These are phyloP conservation scores for Prosapia bicincta DNA, from an alignment of 2,888 invertebrate species.

Conservation along the genomic window DNA sequence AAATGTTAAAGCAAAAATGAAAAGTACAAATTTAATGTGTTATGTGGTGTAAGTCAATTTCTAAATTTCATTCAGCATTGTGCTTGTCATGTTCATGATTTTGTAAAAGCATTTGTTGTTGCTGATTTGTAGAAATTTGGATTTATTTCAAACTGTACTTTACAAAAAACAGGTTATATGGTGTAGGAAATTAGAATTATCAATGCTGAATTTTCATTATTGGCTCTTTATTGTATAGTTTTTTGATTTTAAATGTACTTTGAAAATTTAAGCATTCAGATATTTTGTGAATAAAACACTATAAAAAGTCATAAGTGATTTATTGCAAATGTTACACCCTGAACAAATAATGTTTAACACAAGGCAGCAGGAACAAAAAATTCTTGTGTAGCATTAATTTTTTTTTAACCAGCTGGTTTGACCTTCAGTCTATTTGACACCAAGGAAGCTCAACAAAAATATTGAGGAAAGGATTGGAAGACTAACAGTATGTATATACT, in stretches of 20 bases:
- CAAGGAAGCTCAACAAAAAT: no score
- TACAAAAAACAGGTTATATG: neutral
- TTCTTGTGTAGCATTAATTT: no score
- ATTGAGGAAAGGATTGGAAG: no score
- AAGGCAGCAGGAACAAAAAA: no score
- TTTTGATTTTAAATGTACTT: neutral
- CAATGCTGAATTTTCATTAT: neutral
- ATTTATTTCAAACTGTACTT: neutral
- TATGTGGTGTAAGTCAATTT: neutral
- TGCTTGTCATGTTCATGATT: neutral
- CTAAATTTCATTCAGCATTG: neutral
- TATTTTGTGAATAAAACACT: conserved; percentile 2
- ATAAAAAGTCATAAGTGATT: neutral
- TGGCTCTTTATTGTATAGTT: neutral
- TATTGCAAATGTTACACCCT: no score
- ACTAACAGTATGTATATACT: no score
- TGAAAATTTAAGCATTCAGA: neutral
- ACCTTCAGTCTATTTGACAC: no score
- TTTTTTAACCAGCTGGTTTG: no score
- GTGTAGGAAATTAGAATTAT: neutral
- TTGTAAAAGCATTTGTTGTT: neutral
- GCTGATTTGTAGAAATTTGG: neutral
- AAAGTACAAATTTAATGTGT: neutral
- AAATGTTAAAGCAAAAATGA: neutral
- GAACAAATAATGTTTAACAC: no score